Base-by-base conservation (phyloP, 1,140 invertebrate genomes). In the Heterodera schachtii region DNA sequence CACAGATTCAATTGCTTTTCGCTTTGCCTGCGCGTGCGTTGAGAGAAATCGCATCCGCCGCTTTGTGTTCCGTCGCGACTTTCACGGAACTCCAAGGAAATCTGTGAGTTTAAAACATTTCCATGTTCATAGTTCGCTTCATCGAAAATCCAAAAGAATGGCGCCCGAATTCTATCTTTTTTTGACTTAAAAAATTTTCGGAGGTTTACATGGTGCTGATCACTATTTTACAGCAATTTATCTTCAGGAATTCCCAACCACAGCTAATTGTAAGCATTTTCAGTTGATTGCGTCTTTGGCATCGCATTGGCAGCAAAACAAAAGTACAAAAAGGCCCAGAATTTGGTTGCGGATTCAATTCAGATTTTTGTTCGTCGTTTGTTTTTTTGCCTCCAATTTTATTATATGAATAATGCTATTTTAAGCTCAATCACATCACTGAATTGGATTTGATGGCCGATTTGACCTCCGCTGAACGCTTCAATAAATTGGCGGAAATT, bases 31-130 rank as follows among this genome's bases (percentile, higher is more conserved):
- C 64, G 13, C 31, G 69, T 69, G 64, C 76, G 21, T n/a, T 82
- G 21, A 49, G 80, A 57, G 81, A 82, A 71, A 49, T 82, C n/a
- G 78, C 77, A 44, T 70, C 81, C 13, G 81, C 81, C 21, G 81
- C 81, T n/a, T 46, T 82, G 11, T 31, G 77, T 16, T 82, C 81
- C 79, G 71, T 60, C n/a, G 52, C 80, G 21, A 73, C 57, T 5
- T 52, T 60, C 16, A 41, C 57, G 21, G 79, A 82, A 82, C 57
- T 82, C 31, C 21, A 80, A 80, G 19, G 11, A 70, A 74, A 81
- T 82, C 73, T 21, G 78, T 80, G 49, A 16, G 57, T 64, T 64
- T 6, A 64, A 64, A 13, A 4, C 16, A 64, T 64, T 52, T 52
- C 1, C n/a, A n/a, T n/a, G n/a, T n/a, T n/a, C n/a, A n/a, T n/a